Base-by-base conservation (phyloP, 2,888 invertebrate species). In the Blastobasis lacticolella region DNA sequence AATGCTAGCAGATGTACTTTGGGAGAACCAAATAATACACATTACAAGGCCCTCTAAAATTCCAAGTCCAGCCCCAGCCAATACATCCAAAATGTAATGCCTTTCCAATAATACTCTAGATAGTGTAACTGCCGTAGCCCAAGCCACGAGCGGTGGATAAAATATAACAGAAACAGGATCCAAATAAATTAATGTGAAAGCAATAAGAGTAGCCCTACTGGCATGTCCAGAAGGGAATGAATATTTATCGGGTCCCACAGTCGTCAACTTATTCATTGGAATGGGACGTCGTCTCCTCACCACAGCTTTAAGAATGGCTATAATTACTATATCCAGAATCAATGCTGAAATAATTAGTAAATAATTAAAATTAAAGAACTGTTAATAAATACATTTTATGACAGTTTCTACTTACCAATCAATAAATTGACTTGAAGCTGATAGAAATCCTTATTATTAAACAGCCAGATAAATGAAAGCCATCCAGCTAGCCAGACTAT, bases 171-270 rank as follows among this genome's bases (percentile, higher is more conserved):
- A 84, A 3, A 94, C 62, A 0, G 94, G 92, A 75, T 91, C 90
- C 36, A 94, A 66, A 56, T 89, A 82, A 5, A 91, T 88, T 58
- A 97, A 93, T 71, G 95, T 94, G 54, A 92, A 91, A 4, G 93
- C 88, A 36, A 98, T 86, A 73, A 94, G 91, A 5, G 93, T 90
- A 0, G 96, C 92, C 61, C 98, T 87, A 37, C 97, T 96, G 0
- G 96, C 93, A 77, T 99, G 98, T 0, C 98, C 98, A 0, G 98
- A 98, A 8, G 98, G 99, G 75, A 99, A 99, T 48, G 91, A 91
- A 75, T 93, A 98, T 66, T 96, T 94, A 78, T 97, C 97, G 0
- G 97, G 94, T 0, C 96, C 95, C 23, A 95, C 83, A 41, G 90
- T 90, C 55, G 93, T 79, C 59, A 93, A 90, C 71, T 95, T 94